Evolutionary conservation across 35 echinoderm and acorn worm species (phyloP).

Genomic region (Lytechinus pictus): DNA sequence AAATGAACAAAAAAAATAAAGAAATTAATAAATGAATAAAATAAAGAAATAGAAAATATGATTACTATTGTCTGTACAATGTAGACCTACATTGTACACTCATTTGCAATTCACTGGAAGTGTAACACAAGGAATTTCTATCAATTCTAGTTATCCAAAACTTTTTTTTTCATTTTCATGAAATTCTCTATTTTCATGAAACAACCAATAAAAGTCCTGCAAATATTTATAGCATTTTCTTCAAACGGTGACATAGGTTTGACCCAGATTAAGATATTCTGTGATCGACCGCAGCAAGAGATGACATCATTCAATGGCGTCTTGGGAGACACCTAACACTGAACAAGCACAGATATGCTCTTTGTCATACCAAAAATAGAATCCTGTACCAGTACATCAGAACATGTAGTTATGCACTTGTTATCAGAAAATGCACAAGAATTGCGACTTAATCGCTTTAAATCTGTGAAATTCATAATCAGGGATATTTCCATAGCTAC

Average conservation of each 20-base stretch:
- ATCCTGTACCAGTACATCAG: not conserved
- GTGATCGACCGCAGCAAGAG: not conserved
- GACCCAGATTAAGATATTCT: conserved; percentile 6
- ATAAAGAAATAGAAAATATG: no score
- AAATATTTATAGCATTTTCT: not conserved
- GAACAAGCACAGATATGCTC: not conserved
- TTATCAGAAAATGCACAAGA: not conserved
- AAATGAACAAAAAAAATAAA: no score
- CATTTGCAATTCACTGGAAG: not conserved
- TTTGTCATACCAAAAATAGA: conserved; percentile 6
- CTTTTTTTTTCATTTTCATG: not conserved
- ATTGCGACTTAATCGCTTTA: no score
- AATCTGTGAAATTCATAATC: not conserved
- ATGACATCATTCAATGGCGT: not conserved
- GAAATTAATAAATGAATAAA: no score
- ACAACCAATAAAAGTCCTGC: not conserved
- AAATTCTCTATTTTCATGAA: not conserved
- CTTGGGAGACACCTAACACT: not conserved
- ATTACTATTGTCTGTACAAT: no score
- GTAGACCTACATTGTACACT: no score
- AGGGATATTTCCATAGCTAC: not conserved
- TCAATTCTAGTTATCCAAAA: not conserved
- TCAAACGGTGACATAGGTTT: not conserved
- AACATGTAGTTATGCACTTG: not conserved
- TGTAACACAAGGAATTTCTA: not conserved